phyloP scores from a whole-genome alignment of 2,888 invertebrate species.

The Oscheius sp. region DNA sequence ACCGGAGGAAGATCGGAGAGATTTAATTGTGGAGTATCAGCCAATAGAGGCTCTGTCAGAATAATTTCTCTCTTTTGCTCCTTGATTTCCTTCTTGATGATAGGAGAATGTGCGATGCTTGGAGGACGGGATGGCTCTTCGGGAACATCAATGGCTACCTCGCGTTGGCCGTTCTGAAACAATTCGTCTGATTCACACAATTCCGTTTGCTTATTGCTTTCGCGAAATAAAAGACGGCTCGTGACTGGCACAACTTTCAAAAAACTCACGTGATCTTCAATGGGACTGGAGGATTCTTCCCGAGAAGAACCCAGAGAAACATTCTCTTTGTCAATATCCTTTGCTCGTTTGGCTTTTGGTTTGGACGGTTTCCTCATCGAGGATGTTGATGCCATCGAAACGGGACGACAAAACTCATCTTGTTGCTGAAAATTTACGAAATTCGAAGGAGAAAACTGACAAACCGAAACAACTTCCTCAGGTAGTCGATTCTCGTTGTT shows the following conservation, averaged over 20 bases:
- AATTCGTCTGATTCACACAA: not conserved
- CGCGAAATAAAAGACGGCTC: not conserved
- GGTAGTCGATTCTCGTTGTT: not conserved
- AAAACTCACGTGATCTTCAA: not conserved
- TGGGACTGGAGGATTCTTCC: not conserved
- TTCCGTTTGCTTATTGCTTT: not conserved
- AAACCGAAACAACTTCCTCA: not conserved
- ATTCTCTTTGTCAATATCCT: constrained; percentile 9
- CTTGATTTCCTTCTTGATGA: not conserved
- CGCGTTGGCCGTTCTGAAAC: constrained; percentile 5
- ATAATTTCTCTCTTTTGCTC: not conserved
- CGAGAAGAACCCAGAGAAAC: constrained; percentile 9
- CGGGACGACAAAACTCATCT: constrained; percentile 19
- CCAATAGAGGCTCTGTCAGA: not conserved
- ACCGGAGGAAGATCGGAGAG: not conserved
- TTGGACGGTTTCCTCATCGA: constrained; percentile 15
- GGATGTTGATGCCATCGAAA: constrained; percentile 1
- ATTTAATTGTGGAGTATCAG: too few species aligned
- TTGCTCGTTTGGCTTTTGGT: not conserved
- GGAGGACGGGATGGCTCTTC: not conserved
- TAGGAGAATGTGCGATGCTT: not conserved
- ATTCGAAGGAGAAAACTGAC: not conserved
- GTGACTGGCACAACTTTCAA: not conserved
- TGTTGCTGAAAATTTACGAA: constrained; percentile 15
- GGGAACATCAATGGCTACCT: constrained; percentile 9